These are phyloP conservation scores for Megaceryle maxima DNA, from an alignment of 2,113 vertebrate species.

Conservation along the genomic window DNA sequence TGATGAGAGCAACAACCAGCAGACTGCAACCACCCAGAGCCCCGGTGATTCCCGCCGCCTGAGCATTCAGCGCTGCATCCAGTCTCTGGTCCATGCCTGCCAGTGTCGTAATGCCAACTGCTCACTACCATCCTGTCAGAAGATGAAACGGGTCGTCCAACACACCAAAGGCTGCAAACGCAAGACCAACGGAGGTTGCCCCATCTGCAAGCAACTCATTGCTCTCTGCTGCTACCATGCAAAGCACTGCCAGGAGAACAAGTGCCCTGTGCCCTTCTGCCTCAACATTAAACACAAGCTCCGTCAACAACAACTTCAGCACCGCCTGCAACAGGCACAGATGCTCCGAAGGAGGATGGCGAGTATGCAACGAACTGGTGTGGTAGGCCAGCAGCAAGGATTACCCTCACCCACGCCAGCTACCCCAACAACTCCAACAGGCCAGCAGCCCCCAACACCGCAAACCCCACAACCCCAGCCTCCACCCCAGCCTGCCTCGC, in stretches of 20 bases:
- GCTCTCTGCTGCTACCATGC: conserved; percentile 98
- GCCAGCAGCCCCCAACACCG: conserved; percentile 89
- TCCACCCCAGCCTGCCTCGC: conserved; percentile 69
- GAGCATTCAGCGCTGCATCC: conserved; percentile 97
- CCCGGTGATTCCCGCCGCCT: conserved; percentile 93
- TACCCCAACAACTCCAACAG: conserved; percentile 86
- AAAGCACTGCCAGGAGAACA: conserved; percentile 99
- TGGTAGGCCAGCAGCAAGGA: conserved; percentile 81
- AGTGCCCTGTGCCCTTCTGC: conserved; percentile 97
- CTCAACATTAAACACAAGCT: conserved; percentile 99
- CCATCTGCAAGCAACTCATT: conserved; percentile 98
- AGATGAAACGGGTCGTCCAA: conserved; percentile 98
- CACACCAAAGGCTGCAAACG: conserved; percentile 97
- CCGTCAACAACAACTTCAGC: conserved; percentile 94
- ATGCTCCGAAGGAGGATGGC: conserved; percentile 96
- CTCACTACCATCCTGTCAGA: conserved; percentile 95
- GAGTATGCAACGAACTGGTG: conserved; percentile 92
- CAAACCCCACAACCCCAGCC: conserved; percentile 89
- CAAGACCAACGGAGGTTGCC: conserved; percentile 96
- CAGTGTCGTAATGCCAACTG: conserved; percentile 99
- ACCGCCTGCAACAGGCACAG: conserved; percentile 95
- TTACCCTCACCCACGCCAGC: conserved; percentile 90
- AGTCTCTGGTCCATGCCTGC: conserved; percentile 95
- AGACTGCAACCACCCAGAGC: conserved; percentile 90
- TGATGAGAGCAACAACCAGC: conserved; percentile 92